Percentiles rank a stretch among this genome's conserved stretches.
Conservation (phyloP, 2,113 vertebrate genomes). For the Rhineura floridana region DNA sequence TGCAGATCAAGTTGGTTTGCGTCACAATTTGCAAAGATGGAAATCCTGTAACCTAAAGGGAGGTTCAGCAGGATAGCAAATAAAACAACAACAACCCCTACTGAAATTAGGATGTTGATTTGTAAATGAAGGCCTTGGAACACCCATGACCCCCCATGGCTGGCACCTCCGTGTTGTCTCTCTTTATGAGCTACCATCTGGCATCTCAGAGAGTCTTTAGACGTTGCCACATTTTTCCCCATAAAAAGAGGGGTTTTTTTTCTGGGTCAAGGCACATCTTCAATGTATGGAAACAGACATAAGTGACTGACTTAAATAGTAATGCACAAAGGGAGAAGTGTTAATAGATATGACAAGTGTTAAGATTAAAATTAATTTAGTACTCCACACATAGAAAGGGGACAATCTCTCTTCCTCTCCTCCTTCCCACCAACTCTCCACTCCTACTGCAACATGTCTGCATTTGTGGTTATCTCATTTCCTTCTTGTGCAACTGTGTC, state of each 20-base stretch:
- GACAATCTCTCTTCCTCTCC: no score
- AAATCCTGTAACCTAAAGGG: neutral
- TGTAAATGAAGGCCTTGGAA: neutral
- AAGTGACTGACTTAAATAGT: constrained; percentile 44
- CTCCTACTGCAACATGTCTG: neutral
- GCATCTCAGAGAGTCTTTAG: constrained; percentile 14
- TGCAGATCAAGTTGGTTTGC: neutral
- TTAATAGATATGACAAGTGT: constrained; percentile 59
- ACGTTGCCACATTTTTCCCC: neutral
- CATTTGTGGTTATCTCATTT: neutral
- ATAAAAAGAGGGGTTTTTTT: constrained; percentile 27
- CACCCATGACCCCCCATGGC: neutral
- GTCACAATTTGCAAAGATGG: neutral
- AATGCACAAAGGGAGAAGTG: constrained; percentile 27
- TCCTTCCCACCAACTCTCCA: neutral
- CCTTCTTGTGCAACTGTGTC: neutral
- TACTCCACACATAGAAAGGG: neutral
- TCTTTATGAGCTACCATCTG: constrained; percentile 47
- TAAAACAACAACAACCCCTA: no score
- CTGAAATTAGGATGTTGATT: neutral
- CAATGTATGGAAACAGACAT: constrained; percentile 28
- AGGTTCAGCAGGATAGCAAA: neutral
- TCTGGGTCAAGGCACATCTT: constrained; percentile 53
- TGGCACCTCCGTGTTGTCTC: neutral
- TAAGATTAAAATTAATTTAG: constrained; percentile 39